Conservation (phyloP, 2,797 vertebrate species). For the Champsocephalus esox region DNA sequence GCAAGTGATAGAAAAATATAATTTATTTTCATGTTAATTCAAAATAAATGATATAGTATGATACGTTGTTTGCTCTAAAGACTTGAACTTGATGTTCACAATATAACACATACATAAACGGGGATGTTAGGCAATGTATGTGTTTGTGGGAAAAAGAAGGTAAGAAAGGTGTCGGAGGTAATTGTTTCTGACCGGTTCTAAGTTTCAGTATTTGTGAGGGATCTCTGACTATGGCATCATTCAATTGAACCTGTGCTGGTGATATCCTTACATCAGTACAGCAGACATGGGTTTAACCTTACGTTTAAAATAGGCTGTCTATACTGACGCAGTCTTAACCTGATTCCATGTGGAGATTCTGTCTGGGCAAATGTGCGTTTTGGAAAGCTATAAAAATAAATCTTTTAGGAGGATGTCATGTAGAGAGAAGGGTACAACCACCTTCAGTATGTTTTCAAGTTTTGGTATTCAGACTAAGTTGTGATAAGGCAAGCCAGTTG, state of each 20-base stretch:
- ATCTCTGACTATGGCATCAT: conserved; percentile 15
- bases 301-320: conserved; percentile 16
- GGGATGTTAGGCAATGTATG: neutral
- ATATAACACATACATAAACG: neutral
- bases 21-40: too few species aligned
- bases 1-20: too few species aligned
- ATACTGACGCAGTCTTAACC: conserved; percentile 33
- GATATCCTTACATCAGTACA: conserved; percentile 3
- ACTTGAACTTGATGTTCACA: neutral
- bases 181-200: neutral
- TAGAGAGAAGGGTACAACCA: conserved; percentile 23
- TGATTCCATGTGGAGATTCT: conserved; percentile 14
- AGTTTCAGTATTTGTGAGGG: conserved; percentile 12
- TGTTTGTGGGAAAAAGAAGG: neutral
- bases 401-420: conserved; percentile 17
- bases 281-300: conserved; percentile 5
- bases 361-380: conserved; percentile 29
- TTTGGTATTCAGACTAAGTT: conserved; percentile 76
- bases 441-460: conserved; percentile 59
- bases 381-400: conserved; percentile 15
- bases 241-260: conserved; percentile 31
- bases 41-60: neutral
- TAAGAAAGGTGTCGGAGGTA: neutral
- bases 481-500: conserved; percentile 77
- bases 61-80: neutral